Evolutionary conservation across 2,113 vertebrate species (phyloP).

Genomic region (pig (Sus scrofa)): DNA sequence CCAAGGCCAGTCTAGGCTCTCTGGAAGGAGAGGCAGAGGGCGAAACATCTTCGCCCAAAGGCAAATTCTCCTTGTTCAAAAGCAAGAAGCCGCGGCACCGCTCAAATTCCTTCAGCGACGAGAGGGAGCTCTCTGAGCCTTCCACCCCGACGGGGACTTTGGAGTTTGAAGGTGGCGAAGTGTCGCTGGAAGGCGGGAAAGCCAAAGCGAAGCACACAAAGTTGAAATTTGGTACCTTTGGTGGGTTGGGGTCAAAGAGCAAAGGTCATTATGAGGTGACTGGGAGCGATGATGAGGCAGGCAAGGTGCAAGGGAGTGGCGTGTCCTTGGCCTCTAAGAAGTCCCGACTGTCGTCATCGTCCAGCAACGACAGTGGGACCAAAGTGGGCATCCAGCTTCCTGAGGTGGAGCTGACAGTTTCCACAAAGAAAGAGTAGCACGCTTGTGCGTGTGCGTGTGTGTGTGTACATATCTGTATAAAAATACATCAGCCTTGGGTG

Average conservation of each 20-base stretch:
- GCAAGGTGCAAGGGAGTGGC: constrained; percentile 84
- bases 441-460: constrained; percentile 62
- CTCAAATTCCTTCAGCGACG: constrained; percentile 94
- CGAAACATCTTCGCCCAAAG: constrained; percentile 87
- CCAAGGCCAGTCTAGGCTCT: constrained; percentile 90
- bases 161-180: constrained; percentile 87
- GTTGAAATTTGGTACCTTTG: constrained; percentile 97
- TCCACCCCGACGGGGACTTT: constrained; percentile 88
- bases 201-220: constrained; percentile 90
- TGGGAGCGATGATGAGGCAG: constrained; percentile 90
- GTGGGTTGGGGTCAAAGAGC: constrained; percentile 94
- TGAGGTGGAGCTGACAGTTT: constrained; percentile 89
- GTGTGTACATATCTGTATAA: constrained; percentile 80
- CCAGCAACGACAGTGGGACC: constrained; percentile 93
- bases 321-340: constrained; percentile 88
- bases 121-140: constrained; percentile 87
- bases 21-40: constrained; percentile 86
- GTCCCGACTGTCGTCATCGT: constrained; percentile 92
- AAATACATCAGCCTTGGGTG: constrained; percentile 71
- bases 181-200: constrained; percentile 88
- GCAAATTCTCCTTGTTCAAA: constrained; percentile 92
- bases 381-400: constrained; percentile 90
- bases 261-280: constrained; percentile 97
- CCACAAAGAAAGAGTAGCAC: constrained; percentile 90
- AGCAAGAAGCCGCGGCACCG: constrained; percentile 90